A percentile compares a stretch with the other conserved stretches of the same genome.
Evolutionary conservation across 2,888 invertebrate species (phyloP).

Genomic region (Pedicia rivosa): DNA sequence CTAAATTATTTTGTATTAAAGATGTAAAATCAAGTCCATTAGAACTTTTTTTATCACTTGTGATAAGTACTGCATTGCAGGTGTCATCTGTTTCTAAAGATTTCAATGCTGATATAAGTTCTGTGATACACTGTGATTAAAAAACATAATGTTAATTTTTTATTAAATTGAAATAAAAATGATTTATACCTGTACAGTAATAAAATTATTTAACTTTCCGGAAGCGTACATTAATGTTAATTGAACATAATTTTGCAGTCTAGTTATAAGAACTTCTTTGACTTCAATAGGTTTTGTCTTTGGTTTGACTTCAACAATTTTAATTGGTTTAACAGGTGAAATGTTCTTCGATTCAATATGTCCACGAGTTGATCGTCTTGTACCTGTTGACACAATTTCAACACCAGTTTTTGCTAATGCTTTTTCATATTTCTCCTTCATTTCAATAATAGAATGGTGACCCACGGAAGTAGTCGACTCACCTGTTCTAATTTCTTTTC

Average conservation of each 20-base stretch:
- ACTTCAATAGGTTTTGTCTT: too few species aligned
- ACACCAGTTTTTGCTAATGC: too few species aligned
- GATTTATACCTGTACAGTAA: slow-evolving; percentile 39
- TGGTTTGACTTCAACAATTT: too few species aligned
- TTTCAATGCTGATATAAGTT: slow-evolving; percentile 51
- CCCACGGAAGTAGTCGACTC: too few species aligned
- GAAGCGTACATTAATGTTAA: slow-evolving; percentile 39
- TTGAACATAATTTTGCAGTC: slow-evolving; percentile 43
- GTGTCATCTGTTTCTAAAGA: slow-evolving; percentile 44
- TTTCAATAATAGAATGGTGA: too few species aligned
- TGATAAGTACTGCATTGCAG: slow-evolving; percentile 47
- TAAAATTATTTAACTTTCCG: slow-evolving; percentile 41
- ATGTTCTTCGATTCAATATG: too few species aligned
- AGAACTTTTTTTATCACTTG: slow-evolving; percentile 59
- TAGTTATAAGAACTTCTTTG: too few species aligned
- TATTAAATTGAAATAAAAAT: neutral
- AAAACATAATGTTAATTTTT: slow-evolving; percentile 1
- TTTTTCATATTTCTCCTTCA: too few species aligned
- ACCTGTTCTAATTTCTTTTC: slow-evolving; percentile 21
- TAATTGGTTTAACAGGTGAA: too few species aligned
- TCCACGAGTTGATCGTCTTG: too few species aligned
- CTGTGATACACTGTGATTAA: slow-evolving; percentile 51
- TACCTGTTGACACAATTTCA: too few species aligned
- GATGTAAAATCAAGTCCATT: slow-evolving; percentile 66
- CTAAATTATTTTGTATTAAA: slow-evolving; percentile 41